Base-by-base conservation (phyloP, 2,113 vertebrate genomes). In the Chaetops frenatus region DNA sequence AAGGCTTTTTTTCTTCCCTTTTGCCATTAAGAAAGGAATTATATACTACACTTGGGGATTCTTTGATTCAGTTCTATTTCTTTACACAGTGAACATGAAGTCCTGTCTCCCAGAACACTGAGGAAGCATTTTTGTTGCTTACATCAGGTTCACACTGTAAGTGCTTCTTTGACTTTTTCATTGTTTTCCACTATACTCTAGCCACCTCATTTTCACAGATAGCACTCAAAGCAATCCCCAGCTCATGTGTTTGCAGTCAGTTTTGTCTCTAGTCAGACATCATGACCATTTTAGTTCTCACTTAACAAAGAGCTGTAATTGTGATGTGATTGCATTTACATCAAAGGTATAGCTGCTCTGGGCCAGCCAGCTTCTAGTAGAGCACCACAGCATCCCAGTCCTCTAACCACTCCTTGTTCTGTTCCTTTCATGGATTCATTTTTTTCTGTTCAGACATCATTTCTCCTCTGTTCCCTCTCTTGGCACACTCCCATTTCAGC, bases 81-180 rank as follows among this genome's bases (percentile, higher is more conserved):
- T 80, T 92, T 70, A 73, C 54, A 51, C 24, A 77, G 50, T 0
- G 1, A 87, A 89, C 73, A 89, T 23, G 14, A 77, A 77, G 50
- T 56, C 24, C 62, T 47, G 35, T 73, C 54, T 88, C 67, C 71
- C 47, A 54, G 29, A 93, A 86, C 58, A 66, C 42, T 56, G 33
- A 88, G 35, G 71, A 90, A 80, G 31, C 47, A 80, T 47, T 94
- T 88, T 88, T 23, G 28, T 70, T 79, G 71, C 78, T 90, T 81
- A 66, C 69, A 83, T 77, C 60, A 86, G 45, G 61, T 70, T 81
- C 73, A 48, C 5, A 31, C 20, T 77, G 0, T 65, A 92, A 83
- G 24, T 83, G 85, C 56, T 94, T 80, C 81, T 96, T 85, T 83
- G 71, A 95, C 74, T 77, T 90, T 80, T 90, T 72, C 40, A 44